Evolutionary conservation across 2,113 vertebrate species (phyloP).

Genomic region (Corydoras sp.): DNA sequence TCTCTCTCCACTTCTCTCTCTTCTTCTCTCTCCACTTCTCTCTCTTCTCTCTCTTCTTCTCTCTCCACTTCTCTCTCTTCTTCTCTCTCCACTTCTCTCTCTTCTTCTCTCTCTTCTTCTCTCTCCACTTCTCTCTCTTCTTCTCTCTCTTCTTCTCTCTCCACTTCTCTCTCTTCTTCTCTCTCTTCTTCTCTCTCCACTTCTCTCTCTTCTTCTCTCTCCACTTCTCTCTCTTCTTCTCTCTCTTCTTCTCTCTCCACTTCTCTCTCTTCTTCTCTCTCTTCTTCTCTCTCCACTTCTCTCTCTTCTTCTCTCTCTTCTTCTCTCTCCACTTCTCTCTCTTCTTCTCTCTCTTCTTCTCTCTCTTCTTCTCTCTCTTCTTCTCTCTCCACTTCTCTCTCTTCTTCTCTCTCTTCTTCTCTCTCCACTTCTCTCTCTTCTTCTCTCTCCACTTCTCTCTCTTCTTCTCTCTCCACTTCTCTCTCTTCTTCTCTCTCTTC

Average conservation of each 20-base stretch:
- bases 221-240: neutral
- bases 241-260: conserved; percentile 35
- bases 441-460: too few species aligned
- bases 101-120: conserved; percentile 28
- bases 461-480: neutral
- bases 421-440: too few species aligned
- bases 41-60: conserved; percentile 30
- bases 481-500: conserved; percentile 35
- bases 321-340: conserved; percentile 14
- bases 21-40: too few species aligned
- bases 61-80: conserved; percentile 13
- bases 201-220: conserved; percentile 25
- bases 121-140: neutral
- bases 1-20: too few species aligned
- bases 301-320: too few species aligned
- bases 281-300: too few species aligned
- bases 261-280: neutral
- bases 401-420: conserved; percentile 6
- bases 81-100: conserved; percentile 2
- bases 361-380: neutral
- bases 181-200: conserved; percentile 24
- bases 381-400: conserved; percentile 30
- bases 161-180: too few species aligned
- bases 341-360: conserved; percentile 28
- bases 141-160: too few species aligned